phyloP scores from a whole-genome alignment of 37 sponge, comb jelly and placozoan species.

The Hormiphora californensis region DNA sequence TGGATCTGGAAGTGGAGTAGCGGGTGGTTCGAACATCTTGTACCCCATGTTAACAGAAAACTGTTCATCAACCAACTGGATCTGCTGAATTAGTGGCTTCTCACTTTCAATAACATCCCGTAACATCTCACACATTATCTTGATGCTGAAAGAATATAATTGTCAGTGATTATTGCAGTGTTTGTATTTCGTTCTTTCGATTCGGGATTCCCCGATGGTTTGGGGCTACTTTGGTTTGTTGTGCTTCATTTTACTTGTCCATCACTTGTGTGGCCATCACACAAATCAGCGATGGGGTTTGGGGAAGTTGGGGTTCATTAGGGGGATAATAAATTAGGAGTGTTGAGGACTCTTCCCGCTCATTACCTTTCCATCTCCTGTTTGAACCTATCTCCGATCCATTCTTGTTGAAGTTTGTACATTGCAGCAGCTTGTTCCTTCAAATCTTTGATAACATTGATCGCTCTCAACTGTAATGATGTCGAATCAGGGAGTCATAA shows the following conservation, averaged over 20 bases:
- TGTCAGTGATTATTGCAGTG: no score
- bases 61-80: constrained; percentile 60
- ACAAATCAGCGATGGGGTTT: no score
- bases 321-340: no score
- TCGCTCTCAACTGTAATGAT: constrained; percentile 31
- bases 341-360: no score
- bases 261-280: no score
- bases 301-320: no score
- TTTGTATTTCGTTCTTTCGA: no score
- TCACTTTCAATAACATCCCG: constrained; percentile 81
- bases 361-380: constrained; percentile 81
- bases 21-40: constrained; percentile 61
- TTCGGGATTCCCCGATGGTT: no score
- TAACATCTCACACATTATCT: constrained; percentile 61
- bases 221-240: no score
- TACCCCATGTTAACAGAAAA: constrained; percentile 64
- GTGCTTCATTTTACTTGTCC: no score
- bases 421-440: constrained; percentile 57
- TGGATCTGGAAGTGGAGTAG: constrained; percentile 64
- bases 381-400: constrained; percentile 64
- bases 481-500: no score
- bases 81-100: constrained; percentile 60
- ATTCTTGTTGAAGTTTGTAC: constrained; percentile 68
- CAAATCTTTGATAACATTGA: background rate
- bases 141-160: constrained; percentile 65